Evolutionary conservation across 2,797 vertebrate genomes (phyloP).

Genomic region (Yasuhikotakia modesta): DNA sequence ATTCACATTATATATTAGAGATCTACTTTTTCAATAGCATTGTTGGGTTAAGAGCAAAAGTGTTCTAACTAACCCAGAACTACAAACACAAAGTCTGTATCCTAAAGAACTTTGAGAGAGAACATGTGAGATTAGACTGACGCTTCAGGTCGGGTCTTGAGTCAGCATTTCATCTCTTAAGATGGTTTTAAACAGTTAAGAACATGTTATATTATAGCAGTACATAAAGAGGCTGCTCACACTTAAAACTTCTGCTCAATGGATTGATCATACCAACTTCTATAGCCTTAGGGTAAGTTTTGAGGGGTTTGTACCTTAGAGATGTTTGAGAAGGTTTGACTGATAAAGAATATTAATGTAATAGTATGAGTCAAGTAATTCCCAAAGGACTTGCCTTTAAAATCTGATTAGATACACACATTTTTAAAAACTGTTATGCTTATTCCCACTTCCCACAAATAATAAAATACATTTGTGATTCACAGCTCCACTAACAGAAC

Average conservation of each 20-base stretch:
- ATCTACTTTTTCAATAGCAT: slow-evolving; percentile 25
- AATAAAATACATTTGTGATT: slow-evolving; percentile 46
- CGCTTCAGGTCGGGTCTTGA: neutral
- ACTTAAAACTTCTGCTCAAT: neutral
- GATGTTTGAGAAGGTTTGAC: slow-evolving; percentile 4
- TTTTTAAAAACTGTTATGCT: neutral
- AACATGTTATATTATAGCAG: neutral
- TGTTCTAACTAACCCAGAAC: neutral
- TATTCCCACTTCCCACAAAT: slow-evolving; percentile 10
- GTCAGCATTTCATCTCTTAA: neutral
- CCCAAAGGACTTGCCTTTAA: neutral
- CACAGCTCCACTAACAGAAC: slow-evolving; percentile 53
- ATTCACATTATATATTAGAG: slow-evolving; percentile 49
- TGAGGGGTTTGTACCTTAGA: neutral
- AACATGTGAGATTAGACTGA: neutral
- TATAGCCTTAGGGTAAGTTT: neutral
- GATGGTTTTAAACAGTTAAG: neutral
- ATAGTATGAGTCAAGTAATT: slow-evolving; percentile 3
- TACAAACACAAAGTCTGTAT: neutral
- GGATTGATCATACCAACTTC: neutral
- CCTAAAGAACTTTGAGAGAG: neutral
- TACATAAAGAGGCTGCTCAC: neutral
- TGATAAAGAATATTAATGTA: neutral
- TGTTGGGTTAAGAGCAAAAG: neutral
- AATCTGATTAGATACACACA: neutral